phyloP scores from a whole-genome alignment of 1,140 invertebrate species.

The Choristoneura fumiferana region DNA sequence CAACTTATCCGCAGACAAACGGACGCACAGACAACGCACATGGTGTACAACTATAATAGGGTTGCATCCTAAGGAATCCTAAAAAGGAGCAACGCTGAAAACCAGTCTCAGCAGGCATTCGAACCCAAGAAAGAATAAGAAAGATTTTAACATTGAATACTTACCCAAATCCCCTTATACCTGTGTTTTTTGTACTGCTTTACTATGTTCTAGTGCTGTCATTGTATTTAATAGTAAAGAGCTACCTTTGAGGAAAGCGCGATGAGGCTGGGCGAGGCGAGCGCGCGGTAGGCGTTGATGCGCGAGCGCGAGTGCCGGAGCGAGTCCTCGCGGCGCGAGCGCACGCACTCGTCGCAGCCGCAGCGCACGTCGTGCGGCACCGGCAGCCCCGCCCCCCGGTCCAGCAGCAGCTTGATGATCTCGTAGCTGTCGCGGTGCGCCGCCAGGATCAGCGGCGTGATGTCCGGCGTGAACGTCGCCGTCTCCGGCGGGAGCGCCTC shows the following conservation, averaged over 20 bases:
- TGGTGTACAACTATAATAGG: no score
- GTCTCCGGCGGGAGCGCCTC: conserved; percentile 93
- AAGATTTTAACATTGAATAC: no score
- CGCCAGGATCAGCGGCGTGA: conserved; percentile 96
- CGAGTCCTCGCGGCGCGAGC: conserved; percentile 90
- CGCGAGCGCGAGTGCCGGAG: conserved; percentile 92
- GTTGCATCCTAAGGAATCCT: no score
- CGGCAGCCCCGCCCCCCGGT: conserved; percentile 91
- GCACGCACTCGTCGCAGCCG: conserved; percentile 94
- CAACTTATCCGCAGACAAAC: no score
- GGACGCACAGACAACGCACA: no score
- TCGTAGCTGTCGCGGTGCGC: conserved; percentile 99
- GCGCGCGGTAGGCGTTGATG: conserved; percentile 95
- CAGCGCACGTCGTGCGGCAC: conserved; percentile 95
- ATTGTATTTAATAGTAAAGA: no score
- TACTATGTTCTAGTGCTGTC: no score
- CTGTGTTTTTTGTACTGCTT: no score
- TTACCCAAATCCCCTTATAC: no score
- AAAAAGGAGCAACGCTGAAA: no score
- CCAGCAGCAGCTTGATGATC: conserved; percentile 97
- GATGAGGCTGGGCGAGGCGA: conserved; percentile 95
- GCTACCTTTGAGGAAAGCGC: conserved; percentile 95
- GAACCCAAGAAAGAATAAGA: no score
- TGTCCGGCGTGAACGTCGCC: conserved; percentile 97
- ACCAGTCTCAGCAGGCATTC: no score